Evolutionary conservation across 2,888 invertebrate species (phyloP), one percentile per base, ranked within the genome.

Genomic region (Clanis bilineata): DNA sequence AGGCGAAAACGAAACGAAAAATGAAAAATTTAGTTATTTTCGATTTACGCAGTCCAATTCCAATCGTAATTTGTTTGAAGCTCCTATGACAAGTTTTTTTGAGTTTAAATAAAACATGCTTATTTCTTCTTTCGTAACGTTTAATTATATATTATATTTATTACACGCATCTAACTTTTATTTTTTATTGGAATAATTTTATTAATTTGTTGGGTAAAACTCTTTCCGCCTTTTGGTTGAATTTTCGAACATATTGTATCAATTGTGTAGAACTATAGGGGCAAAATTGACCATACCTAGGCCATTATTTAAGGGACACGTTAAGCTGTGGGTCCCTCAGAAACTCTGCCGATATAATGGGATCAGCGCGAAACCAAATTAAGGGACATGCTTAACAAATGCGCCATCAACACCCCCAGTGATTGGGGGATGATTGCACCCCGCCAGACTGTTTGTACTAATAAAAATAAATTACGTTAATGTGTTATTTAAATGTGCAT

Each of bases 301-400:
- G 18, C 32, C 51, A 51, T 51, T 51, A 45, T 25, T 45, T 45
- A 32, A 44, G 32, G 15, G 32, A 7, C 5, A 32, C 51, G 18
- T 1, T 32, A 32, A 51, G 45, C 45, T 23, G 45, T 25, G 45
- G 45, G 18, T 51, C 51, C 51, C 51, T 32, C 51, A 28, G 18
- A 15, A 32, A 51, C 41, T 41, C 18, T 7, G n/a, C 41, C 18
- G 41, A 51, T 18, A 51, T 51, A 51, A 51, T 51, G 51, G 51
- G 51, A 51, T 51, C 28, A 51, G 51, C 51, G 32, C 28, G 51
- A 51, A 51, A 51, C 51, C 51, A 51, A 51, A 51, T 51, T 51
- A 51, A 51, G 18, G 28, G 32, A 51, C 51, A 51, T 51, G 51
- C 51, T 51, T 51, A 51, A 32, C 51, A 51, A 51, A 51, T 51